Conservation (phyloP, 2,113 vertebrate species). For the Halichoerus grypus region DNA sequence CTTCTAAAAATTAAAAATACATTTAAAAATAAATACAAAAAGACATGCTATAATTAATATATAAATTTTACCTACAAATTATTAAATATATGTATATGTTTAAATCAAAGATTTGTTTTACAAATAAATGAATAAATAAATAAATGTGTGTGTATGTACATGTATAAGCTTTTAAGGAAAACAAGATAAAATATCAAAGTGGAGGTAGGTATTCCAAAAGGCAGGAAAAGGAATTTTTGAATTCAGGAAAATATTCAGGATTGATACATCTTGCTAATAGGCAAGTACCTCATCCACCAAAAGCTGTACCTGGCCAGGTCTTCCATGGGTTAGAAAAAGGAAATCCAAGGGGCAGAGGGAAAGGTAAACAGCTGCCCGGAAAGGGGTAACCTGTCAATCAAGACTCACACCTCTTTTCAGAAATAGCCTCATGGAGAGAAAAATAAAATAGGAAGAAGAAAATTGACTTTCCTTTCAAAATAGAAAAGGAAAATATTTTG, state of each 20-base stretch:
- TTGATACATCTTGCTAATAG: not conserved
- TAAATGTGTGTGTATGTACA: not conserved
- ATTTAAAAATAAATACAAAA: not conserved
- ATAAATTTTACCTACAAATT: not conserved
- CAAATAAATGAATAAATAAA: not conserved
- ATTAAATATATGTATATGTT: not conserved
- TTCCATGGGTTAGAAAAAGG: not conserved
- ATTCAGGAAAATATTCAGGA: conserved; percentile 26
- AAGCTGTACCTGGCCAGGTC: not conserved
- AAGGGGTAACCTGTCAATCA: not conserved
- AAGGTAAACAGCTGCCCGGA: not conserved
- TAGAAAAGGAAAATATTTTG: not conserved
- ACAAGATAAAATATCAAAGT: conserved; percentile 3
- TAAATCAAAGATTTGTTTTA: not conserved
- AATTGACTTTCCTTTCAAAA: not conserved
- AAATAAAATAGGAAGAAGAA: conserved; percentile 5
- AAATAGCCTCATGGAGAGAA: not conserved
- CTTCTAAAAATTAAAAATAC: not conserved
- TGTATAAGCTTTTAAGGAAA: not conserved
- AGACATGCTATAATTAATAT: not conserved
- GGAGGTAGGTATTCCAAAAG: not conserved
- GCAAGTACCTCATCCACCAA: not conserved
- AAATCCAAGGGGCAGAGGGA: not conserved
- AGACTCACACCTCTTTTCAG: not conserved
- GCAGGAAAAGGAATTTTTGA: not conserved